These are phyloP conservation scores for Chaetodon trifasciatus DNA, from an alignment of 2,797 vertebrate species.

Conservation along the genomic window DNA sequence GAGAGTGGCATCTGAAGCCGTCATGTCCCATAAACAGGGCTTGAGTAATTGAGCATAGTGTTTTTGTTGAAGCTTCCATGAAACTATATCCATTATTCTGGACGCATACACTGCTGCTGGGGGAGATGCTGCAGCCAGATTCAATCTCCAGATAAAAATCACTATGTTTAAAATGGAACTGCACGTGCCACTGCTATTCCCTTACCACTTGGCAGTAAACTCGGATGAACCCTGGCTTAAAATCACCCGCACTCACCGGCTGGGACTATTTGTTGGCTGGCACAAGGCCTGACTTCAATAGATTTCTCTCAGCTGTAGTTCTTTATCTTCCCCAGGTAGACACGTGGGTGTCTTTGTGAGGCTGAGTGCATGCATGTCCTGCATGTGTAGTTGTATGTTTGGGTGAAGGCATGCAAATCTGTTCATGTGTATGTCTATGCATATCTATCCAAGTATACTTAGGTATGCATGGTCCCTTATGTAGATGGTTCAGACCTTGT, in stretches of 20 bases:
- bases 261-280: conserved; percentile 65
- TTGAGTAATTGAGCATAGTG: conserved; percentile 74
- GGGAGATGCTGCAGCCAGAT: conserved; percentile 76
- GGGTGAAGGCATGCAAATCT: conserved; percentile 24
- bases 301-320: conserved; percentile 48
- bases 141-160: conserved; percentile 79
- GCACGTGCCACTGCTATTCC: conserved; percentile 65
- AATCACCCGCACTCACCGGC: conserved; percentile 56
- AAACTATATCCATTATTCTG: conserved; percentile 76
- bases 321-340: conserved; percentile 51
- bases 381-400: conserved; percentile 3
- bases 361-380: conserved; percentile 13
- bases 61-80: conserved; percentile 72
- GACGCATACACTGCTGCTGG: conserved; percentile 65
- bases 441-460: conserved; percentile 26
- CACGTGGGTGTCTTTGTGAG: conserved; percentile 44
- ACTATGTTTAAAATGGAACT: conserved; percentile 73
- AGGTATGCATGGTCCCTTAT: conserved; percentile 3
- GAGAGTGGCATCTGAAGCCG: conserved; percentile 33
- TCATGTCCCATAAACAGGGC: conserved; percentile 60
- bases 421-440: neutral
- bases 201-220: conserved; percentile 73
- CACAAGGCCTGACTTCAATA: conserved; percentile 57
- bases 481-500: conserved; percentile 11
- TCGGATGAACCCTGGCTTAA: conserved; percentile 68